A percentile compares a stretch with the other conserved stretches of the same genome.
phyloP scores from a whole-genome alignment of 2,797 vertebrate species.

The Coracias cyanogaster region DNA sequence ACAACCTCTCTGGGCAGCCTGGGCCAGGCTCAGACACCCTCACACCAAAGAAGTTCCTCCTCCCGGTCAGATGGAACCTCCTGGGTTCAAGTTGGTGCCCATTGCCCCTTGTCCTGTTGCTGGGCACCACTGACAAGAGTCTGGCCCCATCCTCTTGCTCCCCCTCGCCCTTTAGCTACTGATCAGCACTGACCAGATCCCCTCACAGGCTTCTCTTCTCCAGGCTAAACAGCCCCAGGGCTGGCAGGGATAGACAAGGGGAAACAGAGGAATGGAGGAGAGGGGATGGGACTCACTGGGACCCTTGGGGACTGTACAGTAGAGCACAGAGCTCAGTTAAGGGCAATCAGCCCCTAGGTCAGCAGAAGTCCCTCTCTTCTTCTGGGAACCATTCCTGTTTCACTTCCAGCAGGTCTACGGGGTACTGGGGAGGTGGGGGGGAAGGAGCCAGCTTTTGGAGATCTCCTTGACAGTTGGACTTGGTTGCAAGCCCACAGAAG shows the following conservation, averaged over 20 bases:
- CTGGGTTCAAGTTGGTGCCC: neutral
- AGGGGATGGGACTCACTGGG: neutral
- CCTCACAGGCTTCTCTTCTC: neutral
- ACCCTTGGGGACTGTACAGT: neutral
- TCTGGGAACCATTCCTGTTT: neutral
- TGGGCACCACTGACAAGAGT: neutral
- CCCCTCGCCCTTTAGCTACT: neutral
- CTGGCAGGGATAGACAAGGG: neutral
- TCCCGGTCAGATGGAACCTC: neutral
- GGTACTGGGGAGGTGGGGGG: too few relatives aligned
- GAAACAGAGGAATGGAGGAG: neutral
- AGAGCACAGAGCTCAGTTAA: neutral
- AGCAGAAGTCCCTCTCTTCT: neutral
- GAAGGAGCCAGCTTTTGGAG: neutral
- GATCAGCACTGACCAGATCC: neutral
- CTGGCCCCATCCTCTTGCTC: neutral
- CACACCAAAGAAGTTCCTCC: neutral
- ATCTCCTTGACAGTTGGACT: neutral
- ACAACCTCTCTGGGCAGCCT: neutral
- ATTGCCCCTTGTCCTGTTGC: neutral
- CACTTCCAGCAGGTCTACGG: neutral
- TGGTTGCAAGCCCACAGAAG: neutral
- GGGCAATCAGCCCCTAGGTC: neutral
- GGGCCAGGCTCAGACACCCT: neutral
- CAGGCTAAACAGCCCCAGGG: too few relatives aligned